Conservation (phyloP, 2,113 vertebrate species). For the Atherinomorus stipes region DNA sequence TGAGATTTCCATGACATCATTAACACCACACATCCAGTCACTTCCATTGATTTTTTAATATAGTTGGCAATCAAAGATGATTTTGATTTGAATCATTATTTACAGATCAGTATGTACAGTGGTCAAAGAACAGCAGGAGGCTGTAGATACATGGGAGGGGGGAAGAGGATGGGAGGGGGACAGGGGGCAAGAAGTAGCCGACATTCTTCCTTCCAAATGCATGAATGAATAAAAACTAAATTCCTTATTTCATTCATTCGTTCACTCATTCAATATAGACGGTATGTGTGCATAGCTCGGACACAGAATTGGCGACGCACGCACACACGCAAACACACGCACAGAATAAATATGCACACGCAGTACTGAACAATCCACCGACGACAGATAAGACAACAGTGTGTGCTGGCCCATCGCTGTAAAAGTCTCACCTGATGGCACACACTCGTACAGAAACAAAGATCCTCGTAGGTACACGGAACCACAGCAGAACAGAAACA, state of each 20-base stretch:
- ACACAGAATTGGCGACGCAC: constrained; percentile 42
- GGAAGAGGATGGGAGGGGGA: neutral
- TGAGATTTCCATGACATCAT: neutral
- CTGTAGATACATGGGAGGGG: constrained; percentile 60
- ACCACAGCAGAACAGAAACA: neutral
- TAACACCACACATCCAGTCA: constrained; percentile 10
- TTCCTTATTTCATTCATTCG: constrained; percentile 27
- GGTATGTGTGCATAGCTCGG: constrained; percentile 68
- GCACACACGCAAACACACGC: constrained; percentile 27
- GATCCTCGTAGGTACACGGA: neutral
- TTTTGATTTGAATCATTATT: constrained; percentile 84
- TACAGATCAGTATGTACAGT: constrained; percentile 86
- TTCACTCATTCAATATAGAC: constrained; percentile 32
- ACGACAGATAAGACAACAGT: constrained; percentile 35
- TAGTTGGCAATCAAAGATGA: constrained; percentile 77
- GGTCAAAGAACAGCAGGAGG: constrained; percentile 66
- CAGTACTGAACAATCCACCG: constrained; percentile 41
- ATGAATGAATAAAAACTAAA: constrained; percentile 26
- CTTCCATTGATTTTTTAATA: constrained; percentile 71
- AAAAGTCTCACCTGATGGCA: constrained; percentile 32
- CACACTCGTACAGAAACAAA: neutral
- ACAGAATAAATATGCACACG: constrained; percentile 68
- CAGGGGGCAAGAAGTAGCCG: neutral
- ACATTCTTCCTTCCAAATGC: constrained; percentile 48
- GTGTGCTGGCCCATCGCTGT: constrained; percentile 44